Evolutionary conservation across 35 echinoderm and acorn worm species (phyloP).

Genomic region (Strongylocentrotus purpuratus): DNA sequence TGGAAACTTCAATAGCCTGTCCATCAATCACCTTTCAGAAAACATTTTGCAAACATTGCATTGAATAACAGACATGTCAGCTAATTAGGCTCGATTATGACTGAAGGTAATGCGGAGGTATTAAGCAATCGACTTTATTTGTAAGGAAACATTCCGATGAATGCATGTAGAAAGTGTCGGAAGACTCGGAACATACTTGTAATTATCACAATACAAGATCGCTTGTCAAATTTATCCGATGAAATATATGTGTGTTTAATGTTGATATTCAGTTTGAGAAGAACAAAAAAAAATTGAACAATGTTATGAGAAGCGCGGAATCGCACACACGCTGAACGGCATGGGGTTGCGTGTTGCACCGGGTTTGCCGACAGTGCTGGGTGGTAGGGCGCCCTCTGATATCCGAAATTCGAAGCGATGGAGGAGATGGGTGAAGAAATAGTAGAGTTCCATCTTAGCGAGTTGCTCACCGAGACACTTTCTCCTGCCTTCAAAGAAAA

Average conservation of each 20-base stretch:
- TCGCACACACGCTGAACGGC: slow-evolving; percentile 56
- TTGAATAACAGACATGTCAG: no score
- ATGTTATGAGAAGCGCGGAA: neutral
- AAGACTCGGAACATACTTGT: no score
- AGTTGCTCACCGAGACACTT: slow-evolving; percentile 72
- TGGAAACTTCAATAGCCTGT: no score
- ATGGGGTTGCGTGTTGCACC: slow-evolving; percentile 61
- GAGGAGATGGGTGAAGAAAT: slow-evolving; percentile 68
- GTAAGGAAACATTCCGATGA: no score
- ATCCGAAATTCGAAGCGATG: slow-evolving; percentile 63
- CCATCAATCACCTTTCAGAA: no score
- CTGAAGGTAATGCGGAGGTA: no score
- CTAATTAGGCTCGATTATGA: no score
- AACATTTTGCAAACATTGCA: no score
- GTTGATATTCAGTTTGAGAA: neutral
- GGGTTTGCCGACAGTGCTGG: slow-evolving; percentile 59
- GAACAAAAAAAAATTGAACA: neutral
- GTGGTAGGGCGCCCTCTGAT: slow-evolving; percentile 55
- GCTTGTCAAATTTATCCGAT: no score
- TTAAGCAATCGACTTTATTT: no score
- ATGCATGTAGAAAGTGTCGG: no score
- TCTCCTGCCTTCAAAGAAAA: slow-evolving; percentile 58
- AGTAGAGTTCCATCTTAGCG: slow-evolving; percentile 77
- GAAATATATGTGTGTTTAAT: neutral
- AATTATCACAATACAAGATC: no score